Conservation (phyloP, 2,888 invertebrate genomes). For the Chrysopilus asiliformis region DNA sequence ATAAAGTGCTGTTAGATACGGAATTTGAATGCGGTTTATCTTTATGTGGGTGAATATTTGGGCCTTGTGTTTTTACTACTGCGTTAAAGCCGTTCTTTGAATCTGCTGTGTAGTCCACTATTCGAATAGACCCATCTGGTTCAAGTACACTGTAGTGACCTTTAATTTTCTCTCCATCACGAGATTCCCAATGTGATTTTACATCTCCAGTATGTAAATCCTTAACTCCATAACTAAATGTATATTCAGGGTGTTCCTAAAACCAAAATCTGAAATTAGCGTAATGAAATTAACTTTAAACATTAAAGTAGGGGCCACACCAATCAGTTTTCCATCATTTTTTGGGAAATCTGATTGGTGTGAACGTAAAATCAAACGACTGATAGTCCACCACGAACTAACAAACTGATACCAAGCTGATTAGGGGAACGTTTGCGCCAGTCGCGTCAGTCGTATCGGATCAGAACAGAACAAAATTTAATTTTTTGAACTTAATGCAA, state of each 20-base stretch:
- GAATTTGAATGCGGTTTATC: conserved; percentile 25
- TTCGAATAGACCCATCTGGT: conserved; percentile 47
- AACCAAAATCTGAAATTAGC: too few relatives aligned
- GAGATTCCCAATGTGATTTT: conserved; percentile 45
- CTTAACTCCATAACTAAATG: conserved; percentile 45
- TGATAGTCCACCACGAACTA: too few relatives aligned
- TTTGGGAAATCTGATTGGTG: too few relatives aligned
- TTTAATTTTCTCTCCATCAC: conserved; percentile 40
- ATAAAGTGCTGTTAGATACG: conserved; percentile 23
- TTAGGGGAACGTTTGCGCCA: too few relatives aligned
- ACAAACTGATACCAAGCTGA: too few relatives aligned
- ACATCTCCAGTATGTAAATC: conserved; percentile 44
- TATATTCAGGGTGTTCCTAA: conserved; percentile 41
- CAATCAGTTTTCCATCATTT: too few relatives aligned
- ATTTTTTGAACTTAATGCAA: too few relatives aligned
- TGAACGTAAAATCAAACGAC: too few relatives aligned
- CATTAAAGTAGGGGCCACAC: too few relatives aligned
- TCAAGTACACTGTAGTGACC: conserved; percentile 52
- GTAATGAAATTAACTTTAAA: too few relatives aligned
- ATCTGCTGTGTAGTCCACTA: conserved; percentile 44
- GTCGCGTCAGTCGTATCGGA: too few relatives aligned
- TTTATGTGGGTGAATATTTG: conserved; percentile 32
- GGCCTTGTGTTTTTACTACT: conserved; percentile 38
- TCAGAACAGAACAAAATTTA: too few relatives aligned
- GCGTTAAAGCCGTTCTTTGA: conserved; percentile 42